Conservation (phyloP, 2,113 vertebrate species). For the Egretta garzetta region DNA sequence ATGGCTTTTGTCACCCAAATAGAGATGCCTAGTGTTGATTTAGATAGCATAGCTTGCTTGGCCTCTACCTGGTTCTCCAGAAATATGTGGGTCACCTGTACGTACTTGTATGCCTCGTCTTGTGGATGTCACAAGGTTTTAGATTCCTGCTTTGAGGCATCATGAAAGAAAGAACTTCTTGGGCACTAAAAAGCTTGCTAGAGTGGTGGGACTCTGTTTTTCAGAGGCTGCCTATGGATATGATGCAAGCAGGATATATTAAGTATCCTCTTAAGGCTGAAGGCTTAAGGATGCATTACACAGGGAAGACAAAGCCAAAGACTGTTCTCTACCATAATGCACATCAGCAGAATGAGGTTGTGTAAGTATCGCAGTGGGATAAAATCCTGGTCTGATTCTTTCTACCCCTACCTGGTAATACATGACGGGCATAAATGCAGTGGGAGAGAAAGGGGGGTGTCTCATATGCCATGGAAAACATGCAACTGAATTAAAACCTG, state of each 20-base stretch:
- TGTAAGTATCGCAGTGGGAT: neutral
- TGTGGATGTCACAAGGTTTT: neutral
- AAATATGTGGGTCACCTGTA: fast-evolving
- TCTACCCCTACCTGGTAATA: neutral
- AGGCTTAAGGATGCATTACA: neutral
- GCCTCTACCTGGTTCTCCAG: neutral
- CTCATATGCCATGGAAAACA: neutral
- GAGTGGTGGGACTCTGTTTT: neutral
- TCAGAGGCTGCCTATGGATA: neutral
- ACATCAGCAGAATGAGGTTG: neutral
- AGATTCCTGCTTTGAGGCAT: neutral
- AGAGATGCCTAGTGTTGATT: neutral
- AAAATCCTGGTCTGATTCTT: neutral
- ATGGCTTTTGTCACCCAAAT: neutral
- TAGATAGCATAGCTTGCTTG: neutral
- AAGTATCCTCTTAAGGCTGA: neutral
- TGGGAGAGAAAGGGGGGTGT: neutral
- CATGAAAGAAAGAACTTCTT: neutral
- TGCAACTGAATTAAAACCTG: neutral
- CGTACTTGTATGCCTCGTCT: fast-evolving
- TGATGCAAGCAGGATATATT: too few species aligned
- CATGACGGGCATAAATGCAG: neutral
- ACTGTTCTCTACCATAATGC: neutral
- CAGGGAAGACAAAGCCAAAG: neutral
- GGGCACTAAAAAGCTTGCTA: neutral